A percentile compares a stretch with the other conserved stretches of the same genome.
phyloP scores from a whole-genome alignment of 2,113 vertebrate genomes.

The Elephas maximus region DNA sequence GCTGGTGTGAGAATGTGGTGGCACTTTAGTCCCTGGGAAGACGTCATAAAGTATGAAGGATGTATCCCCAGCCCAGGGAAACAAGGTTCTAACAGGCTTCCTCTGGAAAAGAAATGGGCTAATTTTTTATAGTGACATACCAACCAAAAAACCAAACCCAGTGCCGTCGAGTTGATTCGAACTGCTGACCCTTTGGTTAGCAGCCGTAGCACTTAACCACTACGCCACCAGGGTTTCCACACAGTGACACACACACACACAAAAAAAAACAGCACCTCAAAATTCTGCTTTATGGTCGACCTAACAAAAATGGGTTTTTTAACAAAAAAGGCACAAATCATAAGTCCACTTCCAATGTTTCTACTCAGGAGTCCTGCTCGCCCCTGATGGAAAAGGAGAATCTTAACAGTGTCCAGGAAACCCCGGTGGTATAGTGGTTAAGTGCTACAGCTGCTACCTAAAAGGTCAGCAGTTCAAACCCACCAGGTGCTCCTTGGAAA shows the following conservation, averaged over 20 bases:
- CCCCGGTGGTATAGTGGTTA: too few relatives aligned
- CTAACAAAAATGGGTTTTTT: constrained; percentile 39
- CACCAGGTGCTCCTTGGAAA: too few relatives aligned
- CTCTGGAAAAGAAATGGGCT: constrained; percentile 3
- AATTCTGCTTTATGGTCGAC: constrained; percentile 14
- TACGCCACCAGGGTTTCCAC: too few relatives aligned
- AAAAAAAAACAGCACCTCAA: neutral
- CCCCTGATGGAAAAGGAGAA: constrained; percentile 67
- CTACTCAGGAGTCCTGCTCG: constrained; percentile 10
- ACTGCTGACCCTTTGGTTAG: too few relatives aligned
- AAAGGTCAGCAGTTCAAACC: too few relatives aligned
- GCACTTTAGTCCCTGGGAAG: neutral
- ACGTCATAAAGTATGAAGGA: neutral
- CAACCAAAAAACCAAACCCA: too few relatives aligned
- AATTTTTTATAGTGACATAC: neutral
- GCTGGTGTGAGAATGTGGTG: neutral
- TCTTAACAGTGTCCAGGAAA: constrained; percentile 32
- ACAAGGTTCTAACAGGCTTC: neutral
- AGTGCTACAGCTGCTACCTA: too few relatives aligned
- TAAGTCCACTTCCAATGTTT: neutral
- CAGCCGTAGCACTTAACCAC: too few relatives aligned
- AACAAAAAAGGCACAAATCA: neutral
- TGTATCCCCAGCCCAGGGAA: neutral
- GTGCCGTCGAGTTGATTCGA: too few relatives aligned
- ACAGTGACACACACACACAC: too few relatives aligned